Conservation (phyloP, 2,888 invertebrate genomes). For the Agrochola macilenta region DNA sequence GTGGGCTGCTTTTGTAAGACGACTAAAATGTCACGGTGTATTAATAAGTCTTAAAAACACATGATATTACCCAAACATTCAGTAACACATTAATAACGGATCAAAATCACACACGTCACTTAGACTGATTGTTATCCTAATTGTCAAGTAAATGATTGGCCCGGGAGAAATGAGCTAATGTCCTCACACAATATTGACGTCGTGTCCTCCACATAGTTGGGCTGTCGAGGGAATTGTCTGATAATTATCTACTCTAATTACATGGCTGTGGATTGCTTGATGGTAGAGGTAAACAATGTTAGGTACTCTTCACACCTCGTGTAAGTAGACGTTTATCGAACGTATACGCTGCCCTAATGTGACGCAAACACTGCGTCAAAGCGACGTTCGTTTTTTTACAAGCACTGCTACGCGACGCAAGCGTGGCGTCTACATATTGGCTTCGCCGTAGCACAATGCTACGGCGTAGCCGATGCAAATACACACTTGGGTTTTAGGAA, state of each 20-base stretch:
- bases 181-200: conserved; percentile 77
- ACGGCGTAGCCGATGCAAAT: conserved; percentile 1
- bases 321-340: neutral
- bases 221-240: conserved; percentile 57
- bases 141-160: conserved; percentile 75
- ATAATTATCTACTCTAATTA: conserved; percentile 63
- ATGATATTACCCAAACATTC: neutral
- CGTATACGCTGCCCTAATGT: neutral
- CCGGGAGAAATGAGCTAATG: conserved; percentile 82
- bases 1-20: no score
- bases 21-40: no score
- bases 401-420: neutral
- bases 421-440: neutral
- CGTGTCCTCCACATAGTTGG: conserved; percentile 58
- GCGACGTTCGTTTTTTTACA: neutral
- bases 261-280: conserved; percentile 20
- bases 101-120: conserved; percentile 61
- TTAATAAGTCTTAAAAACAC: neutral
- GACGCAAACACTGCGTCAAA: neutral
- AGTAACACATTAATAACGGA: conserved; percentile 17
- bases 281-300: conserved; percentile 16
- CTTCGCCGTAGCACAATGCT: conserved; percentile 29
- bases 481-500: neutral
- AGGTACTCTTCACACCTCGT: neutral
- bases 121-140: conserved; percentile 72